Evolutionary conservation across 2,797 vertebrate genomes (phyloP), one percentile per base, ranked within the genome.

Genomic region (Poeciliopsis presidionis): DNA sequence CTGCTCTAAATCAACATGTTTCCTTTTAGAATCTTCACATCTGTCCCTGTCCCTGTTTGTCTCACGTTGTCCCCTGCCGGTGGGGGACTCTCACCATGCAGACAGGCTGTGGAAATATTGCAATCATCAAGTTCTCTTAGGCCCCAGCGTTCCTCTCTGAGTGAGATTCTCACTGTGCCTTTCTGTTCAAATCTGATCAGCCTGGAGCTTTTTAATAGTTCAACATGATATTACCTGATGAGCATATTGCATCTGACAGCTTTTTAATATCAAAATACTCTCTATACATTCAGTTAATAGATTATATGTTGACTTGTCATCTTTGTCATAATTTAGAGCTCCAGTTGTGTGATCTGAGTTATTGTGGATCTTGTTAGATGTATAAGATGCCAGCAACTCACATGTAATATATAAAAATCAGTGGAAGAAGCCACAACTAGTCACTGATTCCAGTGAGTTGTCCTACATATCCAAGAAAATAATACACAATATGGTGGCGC

Each of bases 41-140:
- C 90, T 95, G 91, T 83, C 85, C 72, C 6, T 0, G 80, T 87
- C 78, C 69, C 73, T 30, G 18, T 83, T 81, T 76, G 63, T 87
- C 75, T 84, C 77, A 0, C 75, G 83, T 84, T 16, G 78, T 89
- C 80, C 76, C 65, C 77, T 84, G 78, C 45, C 72, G 8, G 83
- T 78, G 43, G 88, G 90, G 71, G 89, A 88, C 89, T 86, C 90
- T 91, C 89, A 79, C 80, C 84, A 84, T n/a, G 81, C 79, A 72
- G 74, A 75, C 85, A 86, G 87, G 80, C 91, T 88, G 91, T 88
- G 75, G 86, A 87, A 85, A 89, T 82, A 82, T 78, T 85, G 69
- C 45, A 86, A 72, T 78, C 89, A 89, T 55, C 13, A 2, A 75
- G 83, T 88, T 82, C 87, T 87, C 74, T 76, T 77, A 20, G 73